Evolutionary conservation across 2,797 vertebrate genomes (phyloP).

Genomic region (Rhyacichthys aspro): DNA sequence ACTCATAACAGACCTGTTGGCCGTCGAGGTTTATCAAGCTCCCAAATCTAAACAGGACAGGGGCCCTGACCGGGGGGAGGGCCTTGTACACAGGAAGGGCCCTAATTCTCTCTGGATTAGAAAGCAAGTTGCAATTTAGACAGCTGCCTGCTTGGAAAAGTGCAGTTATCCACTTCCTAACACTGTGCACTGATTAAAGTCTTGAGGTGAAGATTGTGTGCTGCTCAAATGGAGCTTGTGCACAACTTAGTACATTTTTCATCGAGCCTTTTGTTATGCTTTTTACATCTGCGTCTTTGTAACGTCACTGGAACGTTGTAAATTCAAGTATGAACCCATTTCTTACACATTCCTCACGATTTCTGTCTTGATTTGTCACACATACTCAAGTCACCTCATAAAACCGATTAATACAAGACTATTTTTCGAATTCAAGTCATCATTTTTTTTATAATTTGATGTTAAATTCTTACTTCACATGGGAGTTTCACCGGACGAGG

Average conservation of each 20-base stretch:
- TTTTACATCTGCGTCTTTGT: not conserved
- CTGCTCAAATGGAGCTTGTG: not conserved
- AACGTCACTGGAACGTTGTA: not conserved
- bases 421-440: not conserved
- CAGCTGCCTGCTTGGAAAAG: slow-evolving; percentile 69
- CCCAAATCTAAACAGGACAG: slow-evolving; percentile 81
- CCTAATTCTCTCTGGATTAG: slow-evolving; percentile 80
- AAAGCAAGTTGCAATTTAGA: slow-evolving; percentile 74
- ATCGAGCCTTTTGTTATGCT: not conserved
- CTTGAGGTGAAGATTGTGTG: not conserved
- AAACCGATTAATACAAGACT: not conserved
- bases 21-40: slow-evolving; percentile 80
- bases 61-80: slow-evolving; percentile 70
- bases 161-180: slow-evolving; percentile 13
- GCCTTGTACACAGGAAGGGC: slow-evolving; percentile 78
- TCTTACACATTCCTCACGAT: slow-evolving; percentile 4
- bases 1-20: slow-evolving; percentile 85
- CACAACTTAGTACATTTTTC: too few species aligned
- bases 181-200: not conserved
- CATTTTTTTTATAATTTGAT: not conserved
- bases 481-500: not conserved
- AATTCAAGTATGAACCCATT: not conserved
- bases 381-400: not conserved
- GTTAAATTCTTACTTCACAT: not conserved
- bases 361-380: slow-evolving; percentile 5